Base-by-base conservation (phyloP, 2,888 invertebrate species). In the Ptilodon capucinus region DNA sequence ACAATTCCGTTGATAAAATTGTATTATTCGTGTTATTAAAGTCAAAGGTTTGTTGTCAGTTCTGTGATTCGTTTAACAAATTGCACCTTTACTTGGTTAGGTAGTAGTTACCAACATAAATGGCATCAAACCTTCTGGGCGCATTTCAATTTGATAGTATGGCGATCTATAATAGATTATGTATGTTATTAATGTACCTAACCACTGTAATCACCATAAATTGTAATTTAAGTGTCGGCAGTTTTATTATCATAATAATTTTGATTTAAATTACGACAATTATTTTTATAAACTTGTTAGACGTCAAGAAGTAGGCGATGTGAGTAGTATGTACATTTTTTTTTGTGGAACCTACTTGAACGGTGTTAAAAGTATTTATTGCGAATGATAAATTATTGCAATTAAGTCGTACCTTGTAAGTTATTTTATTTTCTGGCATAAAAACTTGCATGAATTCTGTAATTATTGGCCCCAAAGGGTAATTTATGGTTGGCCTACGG, bases 1-100 rank as follows among this genome's bases (percentile, higher is more conserved):
- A n/a, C n/a, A 51, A 53, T 54, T 40, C 39, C 30, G 40, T 43
- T 43, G 39, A 48, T 35, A 46, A 45, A 52, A 54, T 48, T 60
- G 52, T 60, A 48, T 60, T 62, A 64, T 64, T 60, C 57, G 57
- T 57, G 43, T 5, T 13, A 43, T 32, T 57, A 48, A 52, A 48
- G 30, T 42, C 51, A 23, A 4, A 23, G 23, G 47, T 56, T 46
- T 42, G 46, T 14, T 14, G 32, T 45, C 43, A 25, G 48, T 54
- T 38, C 49, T 53, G 42, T 51, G 38, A 44, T 43, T n/a, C n/a
- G 25, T 46, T 40, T 47, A 56, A 60, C 54, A 51, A 62, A 60
- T 62, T 53, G 39, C 50, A 39, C 18, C 36, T 17, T 35, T 35
- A 18, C 16, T 17, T 39, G 36, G 23, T 30, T 30, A 13, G n/a